These are phyloP conservation scores for Grapholita molesta DNA, from an alignment of 1,140 invertebrate genomes.

Conservation along the genomic window DNA sequence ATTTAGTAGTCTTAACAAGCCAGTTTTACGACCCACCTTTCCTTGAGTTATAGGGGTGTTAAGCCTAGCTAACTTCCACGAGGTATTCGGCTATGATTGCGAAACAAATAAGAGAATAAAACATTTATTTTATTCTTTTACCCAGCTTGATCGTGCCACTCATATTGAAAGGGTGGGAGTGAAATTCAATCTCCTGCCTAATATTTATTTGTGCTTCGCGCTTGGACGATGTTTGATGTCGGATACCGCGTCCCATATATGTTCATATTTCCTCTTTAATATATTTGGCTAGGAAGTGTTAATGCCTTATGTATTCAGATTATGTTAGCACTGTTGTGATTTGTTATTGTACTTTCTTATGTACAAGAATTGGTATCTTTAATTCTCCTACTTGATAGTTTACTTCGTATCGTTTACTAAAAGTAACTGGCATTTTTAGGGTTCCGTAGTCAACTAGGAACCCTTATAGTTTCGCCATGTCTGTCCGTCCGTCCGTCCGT, in stretches of 20 bases:
- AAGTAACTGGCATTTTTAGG: too few species aligned
- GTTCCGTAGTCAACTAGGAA: too few species aligned
- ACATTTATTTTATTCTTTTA: slow-evolving; percentile 4
- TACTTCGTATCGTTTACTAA: too few species aligned
- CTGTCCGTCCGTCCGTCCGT: too few species aligned
- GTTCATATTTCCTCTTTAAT: slow-evolving; percentile 11
- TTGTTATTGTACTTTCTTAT: too few species aligned
- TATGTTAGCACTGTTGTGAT: background rate
- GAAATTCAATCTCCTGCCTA: slow-evolving; percentile 5
- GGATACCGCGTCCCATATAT: background rate
- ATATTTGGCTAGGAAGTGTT: background rate
- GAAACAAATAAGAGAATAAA: slow-evolving; percentile 16
- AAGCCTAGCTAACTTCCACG: background rate
- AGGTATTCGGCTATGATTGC: slow-evolving; percentile 8
- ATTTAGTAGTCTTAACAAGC: slow-evolving; percentile 6
- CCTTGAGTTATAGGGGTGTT: background rate
- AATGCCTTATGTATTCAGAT: background rate
- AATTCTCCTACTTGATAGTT: background rate
- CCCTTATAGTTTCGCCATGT: too few species aligned
- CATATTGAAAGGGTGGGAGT: slow-evolving; percentile 1
- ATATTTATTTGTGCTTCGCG: slow-evolving; percentile 11
- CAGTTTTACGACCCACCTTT: slow-evolving; percentile 11
- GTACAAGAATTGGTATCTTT: too few species aligned
- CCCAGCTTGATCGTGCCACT: background rate
- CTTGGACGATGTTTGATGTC: slow-evolving; percentile 6